Percentiles rank a stretch among this genome's conserved stretches.
Evolutionary conservation across 2,797 vertebrate genomes (phyloP).

Genomic region (Eulemur albifrons): DNA sequence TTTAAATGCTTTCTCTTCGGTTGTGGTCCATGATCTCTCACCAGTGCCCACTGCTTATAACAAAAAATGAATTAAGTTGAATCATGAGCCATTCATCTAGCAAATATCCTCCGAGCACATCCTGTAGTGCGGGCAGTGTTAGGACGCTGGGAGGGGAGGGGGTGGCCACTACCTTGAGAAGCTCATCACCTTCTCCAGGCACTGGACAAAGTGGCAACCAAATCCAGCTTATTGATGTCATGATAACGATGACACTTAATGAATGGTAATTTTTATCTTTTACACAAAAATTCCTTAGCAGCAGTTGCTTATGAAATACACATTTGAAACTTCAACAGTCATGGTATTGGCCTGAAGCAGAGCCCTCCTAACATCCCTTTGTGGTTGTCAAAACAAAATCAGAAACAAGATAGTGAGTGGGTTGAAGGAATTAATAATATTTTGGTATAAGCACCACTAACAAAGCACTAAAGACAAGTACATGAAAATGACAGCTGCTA

Average conservation of each 20-base stretch:
- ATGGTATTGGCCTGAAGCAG: not conserved
- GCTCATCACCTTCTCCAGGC: not conserved
- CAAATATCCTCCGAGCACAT: not conserved
- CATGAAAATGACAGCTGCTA: not conserved
- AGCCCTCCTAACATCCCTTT: not conserved
- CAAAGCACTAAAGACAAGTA: not conserved
- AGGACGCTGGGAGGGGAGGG: not conserved
- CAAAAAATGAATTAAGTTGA: not conserved
- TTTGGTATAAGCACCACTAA: not conserved
- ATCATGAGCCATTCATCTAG: not conserved
- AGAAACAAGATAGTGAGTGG: not conserved
- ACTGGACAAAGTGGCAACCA: not conserved
- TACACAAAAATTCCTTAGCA: not conserved
- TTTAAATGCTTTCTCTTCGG: not conserved
- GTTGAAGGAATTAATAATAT: slow-evolving; percentile 17
- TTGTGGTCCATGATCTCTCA: not conserved
- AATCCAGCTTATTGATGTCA: not conserved
- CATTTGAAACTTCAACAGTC: not conserved
- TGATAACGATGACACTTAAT: not conserved
- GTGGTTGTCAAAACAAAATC: not conserved
- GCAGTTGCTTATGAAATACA: not conserved
- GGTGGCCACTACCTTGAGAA: not conserved
- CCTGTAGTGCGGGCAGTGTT: not conserved
- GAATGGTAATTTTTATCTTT: not conserved
- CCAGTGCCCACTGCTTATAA: not conserved